Conservation (phyloP, 2,113 vertebrate species). For the Vulpes lagopus region DNA sequence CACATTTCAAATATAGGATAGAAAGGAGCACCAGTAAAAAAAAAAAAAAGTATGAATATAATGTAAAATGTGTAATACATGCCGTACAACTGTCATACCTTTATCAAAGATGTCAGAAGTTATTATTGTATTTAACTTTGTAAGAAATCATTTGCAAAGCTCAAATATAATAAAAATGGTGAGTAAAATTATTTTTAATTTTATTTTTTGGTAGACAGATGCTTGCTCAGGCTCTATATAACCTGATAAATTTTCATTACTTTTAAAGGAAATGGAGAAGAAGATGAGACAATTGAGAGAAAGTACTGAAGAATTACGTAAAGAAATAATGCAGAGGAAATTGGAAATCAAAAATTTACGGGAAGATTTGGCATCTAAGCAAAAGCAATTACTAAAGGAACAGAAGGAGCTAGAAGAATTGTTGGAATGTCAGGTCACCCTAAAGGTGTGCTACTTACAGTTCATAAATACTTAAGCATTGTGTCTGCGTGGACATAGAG, state of each 20-base stretch:
- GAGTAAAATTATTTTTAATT: background rate
- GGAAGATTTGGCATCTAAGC: conserved; percentile 88
- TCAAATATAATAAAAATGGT: background rate
- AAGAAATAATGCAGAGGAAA: conserved; percentile 91
- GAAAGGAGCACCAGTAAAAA: conserved; percentile 1
- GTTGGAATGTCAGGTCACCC: conserved; percentile 84
- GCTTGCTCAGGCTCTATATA: background rate
- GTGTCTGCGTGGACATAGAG: background rate
- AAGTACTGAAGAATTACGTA: conserved; percentile 90
- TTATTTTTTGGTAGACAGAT: background rate
- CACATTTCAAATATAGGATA: background rate
- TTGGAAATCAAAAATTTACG: conserved; percentile 91
- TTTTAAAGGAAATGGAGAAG: conserved; percentile 89
- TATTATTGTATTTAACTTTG: background rate
- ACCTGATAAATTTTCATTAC: conserved; percentile 16
- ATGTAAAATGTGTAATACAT: background rate
- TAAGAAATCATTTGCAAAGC: background rate
- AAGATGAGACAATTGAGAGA: conserved; percentile 88
- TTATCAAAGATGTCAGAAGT: background rate
- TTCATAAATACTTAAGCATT: background rate
- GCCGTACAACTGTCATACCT: background rate
- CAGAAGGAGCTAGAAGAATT: conserved; percentile 89
- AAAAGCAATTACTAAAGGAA: conserved; percentile 87
- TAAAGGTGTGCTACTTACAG: conserved; percentile 88
- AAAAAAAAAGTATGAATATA: background rate